Conservation (phyloP, 2,113 vertebrate species). For the Ictalurus punctatus region DNA sequence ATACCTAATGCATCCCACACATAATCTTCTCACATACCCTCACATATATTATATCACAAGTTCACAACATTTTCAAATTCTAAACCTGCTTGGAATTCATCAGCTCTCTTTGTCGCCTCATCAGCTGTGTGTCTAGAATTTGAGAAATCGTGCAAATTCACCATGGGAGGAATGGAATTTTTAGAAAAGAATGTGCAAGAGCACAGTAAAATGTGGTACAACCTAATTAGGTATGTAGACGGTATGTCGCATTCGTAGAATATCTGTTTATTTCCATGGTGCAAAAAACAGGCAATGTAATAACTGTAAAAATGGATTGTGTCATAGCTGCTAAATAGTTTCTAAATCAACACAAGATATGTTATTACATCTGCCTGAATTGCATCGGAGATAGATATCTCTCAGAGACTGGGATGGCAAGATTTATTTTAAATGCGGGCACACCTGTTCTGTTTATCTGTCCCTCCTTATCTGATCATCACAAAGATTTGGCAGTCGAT, state of each 20-base stretch:
- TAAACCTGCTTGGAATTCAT: slow-evolving; percentile 7
- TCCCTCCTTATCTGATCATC: not conserved
- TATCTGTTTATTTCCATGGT: not conserved
- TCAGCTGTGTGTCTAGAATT: not conserved
- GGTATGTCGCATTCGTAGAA: not conserved
- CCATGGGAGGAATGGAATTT: not conserved
- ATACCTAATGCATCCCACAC: slow-evolving; percentile 5
- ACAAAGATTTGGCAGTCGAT: not conserved
- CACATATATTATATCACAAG: not conserved
- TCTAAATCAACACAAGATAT: not conserved
- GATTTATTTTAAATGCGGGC: not conserved
- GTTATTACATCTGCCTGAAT: not conserved
- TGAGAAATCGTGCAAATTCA: not conserved
- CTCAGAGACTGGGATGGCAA: not conserved
- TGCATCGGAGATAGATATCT: not conserved
- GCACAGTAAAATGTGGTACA: not conserved
- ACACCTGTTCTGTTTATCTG: not conserved
- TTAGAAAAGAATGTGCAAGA: not conserved
- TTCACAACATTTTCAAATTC: not conserved
- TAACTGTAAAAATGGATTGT: not conserved
- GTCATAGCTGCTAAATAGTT: not conserved
- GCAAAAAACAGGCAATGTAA: not conserved
- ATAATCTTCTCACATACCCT: slow-evolving; percentile 28
- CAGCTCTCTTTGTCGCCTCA: not conserved
- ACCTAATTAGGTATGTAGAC: not conserved